Conservation (phyloP, 2,113 vertebrate genomes). For the Plestiodon gilberti region DNA sequence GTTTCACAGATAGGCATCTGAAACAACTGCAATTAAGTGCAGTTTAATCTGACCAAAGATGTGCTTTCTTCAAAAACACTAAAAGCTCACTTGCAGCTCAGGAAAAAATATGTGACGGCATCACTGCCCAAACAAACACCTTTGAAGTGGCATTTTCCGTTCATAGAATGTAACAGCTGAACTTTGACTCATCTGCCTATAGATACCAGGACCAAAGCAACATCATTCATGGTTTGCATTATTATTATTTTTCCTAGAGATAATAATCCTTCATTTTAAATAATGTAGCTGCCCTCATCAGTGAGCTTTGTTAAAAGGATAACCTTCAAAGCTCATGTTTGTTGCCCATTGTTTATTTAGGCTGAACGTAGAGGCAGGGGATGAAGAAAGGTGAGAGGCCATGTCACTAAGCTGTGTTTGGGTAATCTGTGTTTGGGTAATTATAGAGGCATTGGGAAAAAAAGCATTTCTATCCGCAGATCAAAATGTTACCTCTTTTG, state of each 20-base stretch:
- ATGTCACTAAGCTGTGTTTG: slow-evolving; percentile 16
- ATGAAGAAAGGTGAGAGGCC: slow-evolving; percentile 23
- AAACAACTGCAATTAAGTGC: slow-evolving; percentile 53
- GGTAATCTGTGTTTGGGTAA: neutral
- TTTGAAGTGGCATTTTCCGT: slow-evolving; percentile 31
- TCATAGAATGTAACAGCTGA: slow-evolving; percentile 33
- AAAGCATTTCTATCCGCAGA: neutral
- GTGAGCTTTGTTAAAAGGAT: neutral
- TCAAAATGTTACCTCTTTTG: neutral
- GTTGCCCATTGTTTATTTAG: slow-evolving; percentile 17
- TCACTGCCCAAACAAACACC: slow-evolving; percentile 35
- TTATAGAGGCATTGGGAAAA: neutral
- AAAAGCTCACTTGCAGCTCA: slow-evolving; percentile 24
- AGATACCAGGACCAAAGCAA: neutral
- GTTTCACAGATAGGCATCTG: slow-evolving; percentile 29
- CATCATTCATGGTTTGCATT: slow-evolving; percentile 4
- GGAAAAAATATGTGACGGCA: slow-evolving; percentile 4
- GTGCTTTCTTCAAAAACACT: neutral
- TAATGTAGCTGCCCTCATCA: neutral
- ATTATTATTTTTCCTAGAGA: neutral
- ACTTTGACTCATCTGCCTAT: neutral
- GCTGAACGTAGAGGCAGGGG: neutral
- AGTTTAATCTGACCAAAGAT: slow-evolving; percentile 48
- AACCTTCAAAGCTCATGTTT: slow-evolving; percentile 6
- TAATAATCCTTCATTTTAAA: neutral